Conservation (phyloP, 2,113 vertebrate genomes). For the Brienomyrus longianalis region DNA sequence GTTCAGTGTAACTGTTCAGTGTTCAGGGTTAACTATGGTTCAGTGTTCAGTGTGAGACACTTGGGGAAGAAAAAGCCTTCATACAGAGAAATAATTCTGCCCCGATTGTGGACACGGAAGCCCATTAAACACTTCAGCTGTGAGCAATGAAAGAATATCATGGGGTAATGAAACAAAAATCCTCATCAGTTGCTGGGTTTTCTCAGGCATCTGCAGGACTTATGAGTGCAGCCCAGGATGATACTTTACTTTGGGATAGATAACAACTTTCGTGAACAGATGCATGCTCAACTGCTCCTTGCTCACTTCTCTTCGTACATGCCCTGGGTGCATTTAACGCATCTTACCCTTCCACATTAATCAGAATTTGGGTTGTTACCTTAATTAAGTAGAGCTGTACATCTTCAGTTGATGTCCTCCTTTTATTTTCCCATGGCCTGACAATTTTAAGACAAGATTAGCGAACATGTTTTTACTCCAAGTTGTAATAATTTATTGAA, state of each 20-base stretch:
- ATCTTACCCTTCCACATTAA: neutral
- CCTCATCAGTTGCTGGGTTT: neutral
- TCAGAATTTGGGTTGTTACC: neutral
- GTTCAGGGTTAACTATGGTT: neutral
- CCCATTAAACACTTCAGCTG: neutral
- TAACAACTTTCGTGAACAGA: neutral
- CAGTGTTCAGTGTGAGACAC: neutral
- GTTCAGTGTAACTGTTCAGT: neutral
- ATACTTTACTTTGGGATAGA: neutral
- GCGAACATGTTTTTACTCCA: neutral
- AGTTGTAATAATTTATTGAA: slow-evolving; percentile 11
- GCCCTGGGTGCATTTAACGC: neutral
- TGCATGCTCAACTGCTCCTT: neutral
- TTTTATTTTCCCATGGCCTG: neutral
- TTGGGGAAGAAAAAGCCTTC: neutral
- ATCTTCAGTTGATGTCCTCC: neutral
- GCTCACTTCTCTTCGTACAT: neutral
- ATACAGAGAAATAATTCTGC: neutral
- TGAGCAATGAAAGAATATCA: neutral
- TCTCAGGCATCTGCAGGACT: neutral
- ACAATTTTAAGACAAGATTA: slow-evolving; percentile 8
- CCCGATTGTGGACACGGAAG: neutral
- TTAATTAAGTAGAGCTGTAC: neutral
- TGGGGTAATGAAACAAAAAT: neutral
- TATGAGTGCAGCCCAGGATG: neutral